phyloP scores from a whole-genome alignment of 2,888 invertebrate genomes.

The Latrodectus elegans region DNA sequence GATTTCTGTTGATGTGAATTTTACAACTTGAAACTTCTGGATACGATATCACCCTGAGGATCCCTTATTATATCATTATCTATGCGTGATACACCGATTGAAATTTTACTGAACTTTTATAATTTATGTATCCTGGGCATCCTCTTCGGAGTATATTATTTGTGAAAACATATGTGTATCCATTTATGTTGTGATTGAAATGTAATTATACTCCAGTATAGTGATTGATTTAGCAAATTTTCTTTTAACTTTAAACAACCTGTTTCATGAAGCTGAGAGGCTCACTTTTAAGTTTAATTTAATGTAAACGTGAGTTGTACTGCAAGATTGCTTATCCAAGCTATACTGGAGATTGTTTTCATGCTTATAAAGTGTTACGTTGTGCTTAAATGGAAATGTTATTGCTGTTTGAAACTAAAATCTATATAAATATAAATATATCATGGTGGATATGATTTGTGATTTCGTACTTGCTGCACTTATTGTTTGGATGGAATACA shows the following conservation, averaged over 20 bases:
- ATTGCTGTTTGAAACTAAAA: constrained; percentile 46
- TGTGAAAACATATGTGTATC: constrained; percentile 29
- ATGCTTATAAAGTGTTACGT: constrained; percentile 17
- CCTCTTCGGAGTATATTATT: constrained; percentile 23
- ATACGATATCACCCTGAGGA: constrained; percentile 46
- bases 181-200: neutral
- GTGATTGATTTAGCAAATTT: too few relatives aligned
- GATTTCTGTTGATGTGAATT: constrained; percentile 8
- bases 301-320: too few relatives aligned
- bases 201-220: too few relatives aligned
- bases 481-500: neutral
- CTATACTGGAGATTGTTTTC: constrained; percentile 28
- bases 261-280: too few relatives aligned
- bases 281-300: too few relatives aligned
- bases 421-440: constrained; percentile 42
- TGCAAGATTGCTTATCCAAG: neutral
- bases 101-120: constrained; percentile 17
- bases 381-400: constrained; percentile 41
- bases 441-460: constrained; percentile 31
- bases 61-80: constrained; percentile 46
- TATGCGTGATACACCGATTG: constrained; percentile 36
- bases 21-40: constrained; percentile 32
- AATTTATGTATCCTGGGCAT: constrained; percentile 43
- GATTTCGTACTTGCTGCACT: constrained; percentile 35
- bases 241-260: constrained; percentile 12